phyloP scores from a whole-genome alignment of 2,797 vertebrate genomes.

The Perodicticus potto region DNA sequence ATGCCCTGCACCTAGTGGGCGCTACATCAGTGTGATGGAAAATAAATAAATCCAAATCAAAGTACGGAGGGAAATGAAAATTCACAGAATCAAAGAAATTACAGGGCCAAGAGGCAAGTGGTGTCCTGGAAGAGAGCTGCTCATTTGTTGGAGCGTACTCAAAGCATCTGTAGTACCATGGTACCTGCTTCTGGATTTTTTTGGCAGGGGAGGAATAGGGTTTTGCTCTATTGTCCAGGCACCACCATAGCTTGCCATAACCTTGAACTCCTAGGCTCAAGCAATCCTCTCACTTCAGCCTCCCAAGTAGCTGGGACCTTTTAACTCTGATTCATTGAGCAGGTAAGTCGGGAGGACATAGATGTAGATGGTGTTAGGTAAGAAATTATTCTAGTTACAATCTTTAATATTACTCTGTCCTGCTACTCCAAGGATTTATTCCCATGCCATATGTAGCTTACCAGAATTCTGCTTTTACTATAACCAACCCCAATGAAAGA shows the following conservation, averaged over 20 bases:
- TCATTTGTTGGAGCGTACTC: not conserved
- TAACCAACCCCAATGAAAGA: conserved; percentile 42
- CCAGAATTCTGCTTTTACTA: not conserved
- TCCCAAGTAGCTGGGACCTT: not conserved
- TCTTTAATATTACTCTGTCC: not conserved
- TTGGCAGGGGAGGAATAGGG: not conserved
- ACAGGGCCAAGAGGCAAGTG: not conserved
- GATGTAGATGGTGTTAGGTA: not conserved
- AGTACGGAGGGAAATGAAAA: not conserved
- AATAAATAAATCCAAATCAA: not conserved
- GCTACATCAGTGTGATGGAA: not conserved
- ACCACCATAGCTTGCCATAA: not conserved
- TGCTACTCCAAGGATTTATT: not conserved
- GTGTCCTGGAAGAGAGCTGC: not conserved
- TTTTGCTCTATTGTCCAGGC: not conserved
- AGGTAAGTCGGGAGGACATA: not conserved
- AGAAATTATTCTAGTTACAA: not conserved
- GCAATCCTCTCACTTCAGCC: not conserved
- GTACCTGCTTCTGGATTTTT: not conserved
- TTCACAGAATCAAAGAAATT: not conserved
- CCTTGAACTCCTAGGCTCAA: not conserved
- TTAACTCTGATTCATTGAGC: not conserved
- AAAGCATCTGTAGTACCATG: not conserved
- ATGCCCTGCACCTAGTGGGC: not conserved
- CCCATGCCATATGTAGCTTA: conserved; percentile 17